Percentiles rank a stretch among this genome's conserved stretches.
Evolutionary conservation across 1,140 invertebrate genomes (phyloP).

Genomic region (Ceratina japonica): DNA sequence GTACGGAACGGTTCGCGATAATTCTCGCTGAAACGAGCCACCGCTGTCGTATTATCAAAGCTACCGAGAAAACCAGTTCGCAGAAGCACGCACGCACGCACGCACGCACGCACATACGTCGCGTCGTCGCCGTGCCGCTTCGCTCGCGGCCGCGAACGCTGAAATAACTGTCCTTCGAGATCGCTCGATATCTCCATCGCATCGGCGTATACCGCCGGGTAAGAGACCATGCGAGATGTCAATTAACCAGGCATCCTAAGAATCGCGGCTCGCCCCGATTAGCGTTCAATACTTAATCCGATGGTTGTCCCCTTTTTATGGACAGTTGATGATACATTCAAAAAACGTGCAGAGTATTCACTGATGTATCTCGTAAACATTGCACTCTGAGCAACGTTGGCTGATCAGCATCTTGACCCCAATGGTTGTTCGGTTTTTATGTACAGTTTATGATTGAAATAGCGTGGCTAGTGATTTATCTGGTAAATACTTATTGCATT

Average conservation of each 20-base stretch:
- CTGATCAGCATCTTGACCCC: too few relatives aligned
- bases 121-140: background rate
- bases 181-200: conserved; percentile 53
- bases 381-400: too few relatives aligned
- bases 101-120: background rate
- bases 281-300: too few relatives aligned
- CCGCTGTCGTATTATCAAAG: conserved; percentile 54
- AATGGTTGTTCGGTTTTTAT: too few relatives aligned
- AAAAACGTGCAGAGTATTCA: too few relatives aligned
- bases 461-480: too few relatives aligned
- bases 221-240: conserved; percentile 46
- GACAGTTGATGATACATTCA: too few relatives aligned
- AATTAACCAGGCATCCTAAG: conserved; percentile 44
- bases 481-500: too few relatives aligned
- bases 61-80: conserved; percentile 55
- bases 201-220: conserved; percentile 10
- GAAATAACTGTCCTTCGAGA: conserved; percentile 57
- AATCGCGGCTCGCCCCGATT: background rate
- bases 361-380: too few relatives aligned
- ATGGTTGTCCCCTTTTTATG: too few relatives aligned
- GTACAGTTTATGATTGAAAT: too few relatives aligned
- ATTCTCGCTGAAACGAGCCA: conserved; percentile 42
- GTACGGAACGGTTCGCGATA: conserved; percentile 22
- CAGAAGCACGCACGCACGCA: conserved; percentile 39
- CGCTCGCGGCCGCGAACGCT: conserved; percentile 25